Percentiles rank a stretch among this genome's conserved stretches.
phyloP scores from a whole-genome alignment of 2,888 invertebrate genomes.

The Oegoconia quadripuncta region DNA sequence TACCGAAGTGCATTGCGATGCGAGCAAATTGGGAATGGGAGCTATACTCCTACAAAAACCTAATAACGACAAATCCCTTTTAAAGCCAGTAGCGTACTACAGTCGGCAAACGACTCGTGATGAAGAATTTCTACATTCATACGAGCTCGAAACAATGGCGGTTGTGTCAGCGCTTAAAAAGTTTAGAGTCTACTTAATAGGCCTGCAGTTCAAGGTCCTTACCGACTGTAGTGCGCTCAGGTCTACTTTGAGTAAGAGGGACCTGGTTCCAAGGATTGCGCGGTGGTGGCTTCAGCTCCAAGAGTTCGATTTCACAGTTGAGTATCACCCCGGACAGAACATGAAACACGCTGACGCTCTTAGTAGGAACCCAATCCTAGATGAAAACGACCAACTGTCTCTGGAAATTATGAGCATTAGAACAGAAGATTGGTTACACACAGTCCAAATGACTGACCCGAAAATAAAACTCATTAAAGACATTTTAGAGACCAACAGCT shows the following conservation, averaged over 20 bases:
- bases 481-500: not conserved
- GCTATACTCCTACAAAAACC: slow-evolving; percentile 6
- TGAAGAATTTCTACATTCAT: slow-evolving; percentile 36
- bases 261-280: slow-evolving; percentile 24
- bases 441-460: slow-evolving; percentile 8
- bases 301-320: slow-evolving; percentile 5
- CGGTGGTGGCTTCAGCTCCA: slow-evolving; percentile 11
- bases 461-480: slow-evolving; percentile 2
- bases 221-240: not conserved
- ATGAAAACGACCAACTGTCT: not conserved
- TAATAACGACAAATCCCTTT: not conserved
- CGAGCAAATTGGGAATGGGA: slow-evolving; percentile 10
- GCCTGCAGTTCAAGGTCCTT: slow-evolving; percentile 1
- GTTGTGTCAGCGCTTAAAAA: slow-evolving; percentile 5
- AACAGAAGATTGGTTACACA: slow-evolving; percentile 2
- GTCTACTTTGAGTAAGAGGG: not conserved
- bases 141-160: slow-evolving; percentile 26
- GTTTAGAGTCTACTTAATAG: slow-evolving; percentile 1
- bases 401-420: slow-evolving; percentile 1
- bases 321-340: slow-evolving; percentile 5
- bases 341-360: slow-evolving; percentile 6
- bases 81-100: slow-evolving; percentile 25
- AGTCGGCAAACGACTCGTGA: slow-evolving; percentile 31
- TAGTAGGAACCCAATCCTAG: not conserved
- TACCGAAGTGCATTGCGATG: slow-evolving; percentile 11